Evolutionary conservation across 2,888 invertebrate species (phyloP), one percentile per base, ranked within the genome.

Genomic region (Thumatha senex): DNA sequence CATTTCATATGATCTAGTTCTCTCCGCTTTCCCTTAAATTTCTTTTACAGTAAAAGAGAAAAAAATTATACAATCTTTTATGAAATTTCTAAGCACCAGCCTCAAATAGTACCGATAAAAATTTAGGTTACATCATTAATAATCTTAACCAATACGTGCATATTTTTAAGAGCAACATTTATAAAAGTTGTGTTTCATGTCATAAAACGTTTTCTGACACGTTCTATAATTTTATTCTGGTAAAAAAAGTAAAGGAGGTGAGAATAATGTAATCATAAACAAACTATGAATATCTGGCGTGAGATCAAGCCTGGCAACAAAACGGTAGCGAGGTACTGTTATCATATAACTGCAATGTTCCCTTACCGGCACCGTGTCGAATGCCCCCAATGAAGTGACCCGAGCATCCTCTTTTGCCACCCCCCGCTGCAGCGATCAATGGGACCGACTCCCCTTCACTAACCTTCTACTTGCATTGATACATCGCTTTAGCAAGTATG

Each of bases 311-410:
- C 54, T 63, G 58, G 67, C 59, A 72, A 66, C 72, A 65, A 54
- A 49, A 45, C 43, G 58, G 60, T 58, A 48, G 61, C 64, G 59
- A 63, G 56, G 59, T 46, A 63, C 38, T 40, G 45, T 57, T 55
- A 59, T 59, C 54, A 54, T 58, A 60, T 68, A 67, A 58, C 58
- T 61, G 68, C 65, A 67, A 43, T 46, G 46, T 58, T 58, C 60
- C 60, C 66, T 57, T 62, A 61, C 54, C 30, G 30, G 56, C 66
- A 39, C 49, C 63, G 60, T 57, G 52, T 54, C 61, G 51, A 45
- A 42, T 48, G 70, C 74, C 70, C 74, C 82, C 83, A 85, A 85
- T 87, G 87, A 66, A 84, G 80, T 88, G 84, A 86, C 86, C 68
- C 68, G 67, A 53, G 54, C 58, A 64, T 56, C 64, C 68, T 72